phyloP scores from a whole-genome alignment of 2,797 vertebrate genomes.

The Pteropus rufus region DNA sequence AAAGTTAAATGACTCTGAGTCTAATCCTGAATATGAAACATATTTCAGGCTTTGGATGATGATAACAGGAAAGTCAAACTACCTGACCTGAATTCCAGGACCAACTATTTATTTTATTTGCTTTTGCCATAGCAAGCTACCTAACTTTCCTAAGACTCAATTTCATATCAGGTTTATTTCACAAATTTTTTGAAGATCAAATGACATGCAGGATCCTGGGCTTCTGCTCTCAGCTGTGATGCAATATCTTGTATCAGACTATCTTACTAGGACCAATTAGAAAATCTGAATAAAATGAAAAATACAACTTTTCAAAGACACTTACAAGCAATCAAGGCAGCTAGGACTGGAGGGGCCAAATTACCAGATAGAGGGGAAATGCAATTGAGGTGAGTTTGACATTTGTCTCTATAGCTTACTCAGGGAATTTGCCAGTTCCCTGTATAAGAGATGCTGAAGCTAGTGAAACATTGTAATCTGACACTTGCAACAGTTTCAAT shows the following conservation, averaged over 20 bases:
- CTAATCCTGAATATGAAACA: neutral
- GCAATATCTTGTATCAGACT: neutral
- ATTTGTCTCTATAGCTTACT: neutral
- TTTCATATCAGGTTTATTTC: conserved; percentile 4
- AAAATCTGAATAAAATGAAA: neutral
- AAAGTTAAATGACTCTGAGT: neutral
- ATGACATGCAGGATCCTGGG: neutral
- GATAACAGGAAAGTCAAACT: neutral
- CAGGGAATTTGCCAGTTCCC: neutral
- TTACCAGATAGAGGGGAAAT: neutral
- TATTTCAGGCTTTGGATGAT: neutral
- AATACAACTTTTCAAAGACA: neutral
- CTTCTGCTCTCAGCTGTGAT: neutral
- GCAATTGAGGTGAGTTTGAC: neutral
- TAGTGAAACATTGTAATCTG: neutral
- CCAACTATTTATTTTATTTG: neutral
- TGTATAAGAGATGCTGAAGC: neutral
- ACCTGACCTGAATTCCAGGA: neutral
- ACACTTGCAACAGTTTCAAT: neutral
- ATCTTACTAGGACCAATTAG: neutral
- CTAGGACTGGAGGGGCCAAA: neutral
- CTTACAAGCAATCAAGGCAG: neutral
- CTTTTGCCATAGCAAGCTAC: neutral
- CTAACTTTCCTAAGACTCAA: neutral
- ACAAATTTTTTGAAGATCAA: neutral